Conservation (phyloP, 2,113 vertebrate species). For the Tauraco erythrolophus region DNA sequence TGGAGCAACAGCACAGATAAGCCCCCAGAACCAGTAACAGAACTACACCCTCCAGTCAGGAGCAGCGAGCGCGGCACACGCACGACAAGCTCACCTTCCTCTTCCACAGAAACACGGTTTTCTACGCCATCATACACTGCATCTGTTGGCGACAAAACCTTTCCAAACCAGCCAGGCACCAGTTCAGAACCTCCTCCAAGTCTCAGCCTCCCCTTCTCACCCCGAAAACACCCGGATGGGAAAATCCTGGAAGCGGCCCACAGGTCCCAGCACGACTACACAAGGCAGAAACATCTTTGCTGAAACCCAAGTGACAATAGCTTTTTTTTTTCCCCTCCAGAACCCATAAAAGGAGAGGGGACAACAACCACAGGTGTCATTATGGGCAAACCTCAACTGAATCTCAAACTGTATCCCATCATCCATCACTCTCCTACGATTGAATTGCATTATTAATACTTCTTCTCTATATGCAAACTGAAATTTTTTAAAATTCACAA, state of each 20-base stretch:
- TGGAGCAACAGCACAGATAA: not conserved
- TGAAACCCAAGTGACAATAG: accelerated
- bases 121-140: not conserved
- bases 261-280: accelerated
- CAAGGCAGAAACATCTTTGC: not conserved
- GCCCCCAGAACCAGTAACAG: not conserved
- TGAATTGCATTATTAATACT: not conserved
- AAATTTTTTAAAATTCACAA: not conserved
- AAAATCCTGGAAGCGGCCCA: too few species aligned
- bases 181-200: not conserved
- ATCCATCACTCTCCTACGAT: not conserved
- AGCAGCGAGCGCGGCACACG: not conserved
- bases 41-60: not conserved
- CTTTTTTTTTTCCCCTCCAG: not conserved
- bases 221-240: not conserved
- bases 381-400: accelerated
- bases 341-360: not conserved
- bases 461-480: not conserved
- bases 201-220: not conserved
- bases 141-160: not conserved
- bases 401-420: not conserved
- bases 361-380: not conserved
- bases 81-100: not conserved
- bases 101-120: not conserved
- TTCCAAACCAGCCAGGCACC: not conserved